These are phyloP conservation scores for Corvus hawaiiensis DNA, from an alignment of 2,113 vertebrate genomes.

Conservation along the genomic window DNA sequence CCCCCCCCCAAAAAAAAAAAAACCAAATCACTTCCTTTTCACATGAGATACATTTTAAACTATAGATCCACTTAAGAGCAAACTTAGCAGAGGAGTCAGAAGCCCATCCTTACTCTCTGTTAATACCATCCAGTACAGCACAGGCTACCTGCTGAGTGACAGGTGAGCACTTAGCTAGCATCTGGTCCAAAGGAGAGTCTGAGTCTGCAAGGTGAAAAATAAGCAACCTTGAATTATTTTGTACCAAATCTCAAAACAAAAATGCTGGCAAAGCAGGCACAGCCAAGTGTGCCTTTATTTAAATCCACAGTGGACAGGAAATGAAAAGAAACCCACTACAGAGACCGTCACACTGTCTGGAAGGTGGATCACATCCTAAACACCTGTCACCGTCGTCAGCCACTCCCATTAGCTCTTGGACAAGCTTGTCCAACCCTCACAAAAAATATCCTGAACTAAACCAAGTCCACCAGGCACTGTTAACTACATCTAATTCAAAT, in stretches of 20 bases:
- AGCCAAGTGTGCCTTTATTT: not conserved
- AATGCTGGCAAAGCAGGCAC: not conserved
- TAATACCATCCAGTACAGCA: not conserved
- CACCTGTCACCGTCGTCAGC: not conserved
- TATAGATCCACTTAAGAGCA: not conserved
- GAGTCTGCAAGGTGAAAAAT: not conserved
- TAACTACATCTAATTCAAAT: not conserved
- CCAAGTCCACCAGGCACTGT: not conserved
- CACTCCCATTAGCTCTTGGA: not conserved
- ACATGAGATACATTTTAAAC: not conserved
- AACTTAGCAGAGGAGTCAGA: not conserved
- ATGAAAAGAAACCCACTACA: not conserved
- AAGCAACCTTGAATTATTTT: not conserved
- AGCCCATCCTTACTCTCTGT: not conserved
- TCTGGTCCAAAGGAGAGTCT: not conserved
- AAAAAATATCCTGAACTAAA: not conserved
- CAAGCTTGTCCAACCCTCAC: not conserved
- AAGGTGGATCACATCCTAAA: not conserved
- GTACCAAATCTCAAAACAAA: not conserved
- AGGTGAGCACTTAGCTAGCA: not conserved
- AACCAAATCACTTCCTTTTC: not conserved
- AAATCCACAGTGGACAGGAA: not conserved
- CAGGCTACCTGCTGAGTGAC: not conserved
- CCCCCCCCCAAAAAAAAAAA: not conserved
- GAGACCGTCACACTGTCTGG: not conserved